phyloP scores from a whole-genome alignment of 1,140 invertebrate genomes.

The Dinothrombium tinctorium region DNA sequence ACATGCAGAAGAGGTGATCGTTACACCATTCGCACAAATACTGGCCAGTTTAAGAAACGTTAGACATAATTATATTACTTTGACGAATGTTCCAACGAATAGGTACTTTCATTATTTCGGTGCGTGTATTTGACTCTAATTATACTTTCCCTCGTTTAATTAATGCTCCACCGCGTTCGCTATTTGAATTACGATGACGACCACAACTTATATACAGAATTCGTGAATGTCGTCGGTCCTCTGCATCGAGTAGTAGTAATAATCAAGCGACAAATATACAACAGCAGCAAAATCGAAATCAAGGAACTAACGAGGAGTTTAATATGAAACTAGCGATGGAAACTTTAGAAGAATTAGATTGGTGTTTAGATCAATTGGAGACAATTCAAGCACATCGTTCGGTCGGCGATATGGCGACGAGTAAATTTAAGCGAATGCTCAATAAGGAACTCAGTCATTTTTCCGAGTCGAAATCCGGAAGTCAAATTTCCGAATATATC shows the following conservation, averaged over 20 bases:
- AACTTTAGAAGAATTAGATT: constrained; percentile 94
- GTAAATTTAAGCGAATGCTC: constrained; percentile 99
- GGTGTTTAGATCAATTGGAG: constrained; percentile 97
- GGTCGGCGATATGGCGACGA: constrained; percentile 96
- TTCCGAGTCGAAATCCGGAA: constrained; percentile 93
- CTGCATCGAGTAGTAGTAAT: no score
- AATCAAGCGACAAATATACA: background rate
- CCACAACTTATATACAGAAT: background rate
- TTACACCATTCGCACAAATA: constrained; percentile 98
- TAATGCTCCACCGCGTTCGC: background rate
- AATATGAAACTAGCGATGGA: constrained; percentile 56
- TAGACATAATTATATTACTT: constrained; percentile 82
- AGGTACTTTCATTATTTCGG: no score
- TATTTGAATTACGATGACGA: background rate
- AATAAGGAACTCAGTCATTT: constrained; percentile 98
- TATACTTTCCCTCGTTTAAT: background rate
- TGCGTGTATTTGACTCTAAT: background rate
- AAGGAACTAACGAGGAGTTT: background rate
- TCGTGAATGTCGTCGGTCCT: constrained; percentile 1
- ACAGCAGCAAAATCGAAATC: background rate
- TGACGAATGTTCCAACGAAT: constrained; percentile 87
- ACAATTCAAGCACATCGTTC: constrained; percentile 96
- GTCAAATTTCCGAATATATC: constrained; percentile 97
- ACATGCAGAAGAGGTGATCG: constrained; percentile 93
- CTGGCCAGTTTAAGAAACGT: constrained; percentile 90